Evolutionary conservation across 2,797 vertebrate species (phyloP).

Genomic region (Buceros bicornis): DNA sequence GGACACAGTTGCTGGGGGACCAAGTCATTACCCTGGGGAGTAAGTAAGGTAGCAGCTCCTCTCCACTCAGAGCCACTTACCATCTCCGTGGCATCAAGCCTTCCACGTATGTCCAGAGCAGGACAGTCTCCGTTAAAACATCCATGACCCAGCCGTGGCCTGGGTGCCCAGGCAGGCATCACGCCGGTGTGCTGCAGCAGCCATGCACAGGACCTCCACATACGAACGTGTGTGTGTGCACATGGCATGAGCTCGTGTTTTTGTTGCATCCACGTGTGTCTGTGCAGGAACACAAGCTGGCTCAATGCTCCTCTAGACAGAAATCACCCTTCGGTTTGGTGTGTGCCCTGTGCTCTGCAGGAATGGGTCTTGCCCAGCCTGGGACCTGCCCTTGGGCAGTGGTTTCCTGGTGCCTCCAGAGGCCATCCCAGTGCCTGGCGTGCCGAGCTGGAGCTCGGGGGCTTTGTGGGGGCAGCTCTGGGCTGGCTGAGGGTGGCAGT

Average conservation of each 20-base stretch:
- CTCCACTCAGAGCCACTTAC: background rate
- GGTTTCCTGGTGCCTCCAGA: background rate
- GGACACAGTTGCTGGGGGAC: background rate
- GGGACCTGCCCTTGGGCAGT: background rate
- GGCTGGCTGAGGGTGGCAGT: background rate
- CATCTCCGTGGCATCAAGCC: background rate
- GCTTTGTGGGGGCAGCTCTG: background rate
- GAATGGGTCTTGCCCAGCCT: background rate
- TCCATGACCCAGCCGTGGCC: background rate
- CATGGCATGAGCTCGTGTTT: accelerated
- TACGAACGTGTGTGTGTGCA: background rate
- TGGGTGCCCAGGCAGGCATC: background rate
- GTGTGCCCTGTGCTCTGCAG: background rate
- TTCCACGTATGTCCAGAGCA: background rate
- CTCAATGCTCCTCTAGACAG: background rate
- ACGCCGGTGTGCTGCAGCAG: background rate
- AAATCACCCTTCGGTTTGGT: background rate
- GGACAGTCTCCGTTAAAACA: background rate
- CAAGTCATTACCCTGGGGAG: background rate
- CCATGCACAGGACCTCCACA: accelerated
- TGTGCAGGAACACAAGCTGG: background rate
- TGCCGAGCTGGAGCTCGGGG: accelerated
- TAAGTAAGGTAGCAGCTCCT: background rate
- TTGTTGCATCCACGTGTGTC: background rate
- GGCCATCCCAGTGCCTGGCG: background rate